Conservation (phyloP, 2,888 invertebrate genomes). For the Euplagia quadripunctaria region DNA sequence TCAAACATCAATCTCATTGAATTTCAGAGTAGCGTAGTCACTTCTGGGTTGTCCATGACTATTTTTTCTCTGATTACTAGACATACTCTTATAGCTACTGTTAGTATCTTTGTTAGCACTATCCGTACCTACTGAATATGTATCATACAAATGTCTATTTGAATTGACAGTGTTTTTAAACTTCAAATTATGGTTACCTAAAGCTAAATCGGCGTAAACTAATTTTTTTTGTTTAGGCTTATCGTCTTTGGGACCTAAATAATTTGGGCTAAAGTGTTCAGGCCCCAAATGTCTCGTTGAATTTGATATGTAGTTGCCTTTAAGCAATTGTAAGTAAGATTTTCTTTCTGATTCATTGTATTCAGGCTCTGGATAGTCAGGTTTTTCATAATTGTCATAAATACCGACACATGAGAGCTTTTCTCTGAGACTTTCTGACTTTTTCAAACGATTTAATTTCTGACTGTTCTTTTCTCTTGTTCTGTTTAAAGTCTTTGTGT, state of each 20-base stretch:
- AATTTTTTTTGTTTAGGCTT: slow-evolving; percentile 83
- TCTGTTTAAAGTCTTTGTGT: slow-evolving; percentile 83
- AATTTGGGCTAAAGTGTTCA: slow-evolving; percentile 74
- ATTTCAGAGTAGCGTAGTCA: slow-evolving; percentile 85
- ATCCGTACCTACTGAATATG: slow-evolving; percentile 82
- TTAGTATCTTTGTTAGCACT: slow-evolving; percentile 78
- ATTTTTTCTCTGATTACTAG: slow-evolving; percentile 64
- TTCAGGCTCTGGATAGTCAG: slow-evolving; percentile 81
- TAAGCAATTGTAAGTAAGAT: slow-evolving; percentile 80
- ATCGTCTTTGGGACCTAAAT: slow-evolving; percentile 77
- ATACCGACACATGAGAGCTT: slow-evolving; percentile 84
- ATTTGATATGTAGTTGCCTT: slow-evolving; percentile 85
- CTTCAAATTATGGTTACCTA: slow-evolving; percentile 87
- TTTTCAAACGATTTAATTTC: slow-evolving; percentile 82
- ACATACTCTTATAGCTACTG: slow-evolving; percentile 75
- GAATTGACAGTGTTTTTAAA: slow-evolving; percentile 88
- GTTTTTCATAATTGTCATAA: slow-evolving; percentile 83
- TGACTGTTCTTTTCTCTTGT: slow-evolving; percentile 81
- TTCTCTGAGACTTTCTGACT: slow-evolving; percentile 84
- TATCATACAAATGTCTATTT: slow-evolving; percentile 86
- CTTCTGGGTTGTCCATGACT: slow-evolving; percentile 70
- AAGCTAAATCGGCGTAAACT: slow-evolving; percentile 85
- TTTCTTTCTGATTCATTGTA: slow-evolving; percentile 80
- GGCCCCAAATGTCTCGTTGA: slow-evolving; percentile 80
- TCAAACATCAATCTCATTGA: slow-evolving; percentile 86